A percentile compares a stretch with the other conserved stretches of the same genome.
phyloP scores from a whole-genome alignment of 2,797 vertebrate species.

The Sebastes jordani region DNA sequence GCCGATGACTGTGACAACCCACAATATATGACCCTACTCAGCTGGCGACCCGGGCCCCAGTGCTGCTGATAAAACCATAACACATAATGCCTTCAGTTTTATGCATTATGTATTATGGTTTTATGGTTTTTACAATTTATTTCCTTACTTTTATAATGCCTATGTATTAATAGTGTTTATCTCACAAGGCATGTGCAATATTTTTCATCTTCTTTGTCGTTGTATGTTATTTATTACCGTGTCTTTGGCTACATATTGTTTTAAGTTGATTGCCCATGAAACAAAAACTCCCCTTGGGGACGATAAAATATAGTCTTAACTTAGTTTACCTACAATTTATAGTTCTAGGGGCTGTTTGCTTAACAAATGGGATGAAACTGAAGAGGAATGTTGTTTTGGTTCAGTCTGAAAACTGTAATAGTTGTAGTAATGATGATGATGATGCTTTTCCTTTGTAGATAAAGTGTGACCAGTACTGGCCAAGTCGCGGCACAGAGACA shows the following conservation, averaged over 20 bases:
- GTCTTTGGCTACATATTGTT: not conserved
- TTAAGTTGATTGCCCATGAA: not conserved
- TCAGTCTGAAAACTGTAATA: not conserved
- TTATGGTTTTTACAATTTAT: not conserved
- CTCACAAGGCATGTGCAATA: not conserved
- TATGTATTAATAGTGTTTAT: not conserved
- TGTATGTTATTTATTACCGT: not conserved
- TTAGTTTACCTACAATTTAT: not conserved
- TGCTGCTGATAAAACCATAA: not conserved
- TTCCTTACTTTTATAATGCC: not conserved
- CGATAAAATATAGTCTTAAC: not conserved
- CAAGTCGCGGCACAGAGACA: slow-evolving; percentile 92
- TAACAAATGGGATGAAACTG: not conserved
- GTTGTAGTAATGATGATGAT: not conserved
- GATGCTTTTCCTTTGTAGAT: slow-evolving; percentile 78
- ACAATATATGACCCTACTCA: not conserved
- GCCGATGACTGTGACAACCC: too few relatives aligned
- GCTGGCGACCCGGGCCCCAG: not conserved
- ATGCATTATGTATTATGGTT: not conserved
- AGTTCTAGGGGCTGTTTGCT: not conserved
- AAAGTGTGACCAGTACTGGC: slow-evolving; percentile 99
- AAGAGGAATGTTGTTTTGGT: not conserved
- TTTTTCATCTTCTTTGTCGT: not conserved
- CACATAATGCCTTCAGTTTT: not conserved
- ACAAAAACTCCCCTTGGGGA: not conserved